Evolutionary conservation across 2,888 invertebrate species (phyloP), one percentile per base, ranked within the genome.

Genomic region (Phalera bucephala): DNA sequence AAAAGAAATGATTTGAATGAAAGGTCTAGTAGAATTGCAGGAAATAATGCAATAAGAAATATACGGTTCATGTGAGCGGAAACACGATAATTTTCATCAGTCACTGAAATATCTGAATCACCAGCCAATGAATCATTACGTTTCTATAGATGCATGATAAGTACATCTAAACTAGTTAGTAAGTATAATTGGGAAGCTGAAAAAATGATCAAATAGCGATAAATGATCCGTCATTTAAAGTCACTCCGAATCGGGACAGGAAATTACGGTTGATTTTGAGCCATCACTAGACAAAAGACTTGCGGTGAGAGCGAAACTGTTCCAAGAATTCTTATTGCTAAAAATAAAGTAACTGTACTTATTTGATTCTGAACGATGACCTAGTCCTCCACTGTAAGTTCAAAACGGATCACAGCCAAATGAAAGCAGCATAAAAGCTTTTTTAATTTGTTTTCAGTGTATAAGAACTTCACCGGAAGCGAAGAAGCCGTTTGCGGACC

Each of bases 241-340:
- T 58, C 50, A 53, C 56, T 52, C 52, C 60, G 52, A 74, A 70
- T 67, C 55, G 58, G 62, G 64, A 64, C 75, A 74, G 73, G 72
- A 80, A 79, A 80, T 76, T 62, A 69, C 66, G 66, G 64, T 62
- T 60, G 62, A 68, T 64, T 75, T 54, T 58, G 55, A 66, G 52
- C 56, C 52, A 65, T 63, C 57, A 59, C 46, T 62, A 71, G 67
- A 79, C 77, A 80, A 80, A 75, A 74, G 72, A 66, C 50, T 55
- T 45, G 50, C 51, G 61, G 75, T 65, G 73, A 79, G 77, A 77
- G 78, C 58, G 64, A 69, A 72, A 53, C 52, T 50, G 60, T 72
- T 73, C 65, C 43, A 48, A 62, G 71, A 69, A 72, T 47, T 59
- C 34, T 45, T 52, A 64, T 52, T 45, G 58, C 58, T 55, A 66